Percentiles rank a stretch among this genome's conserved stretches.
These are phyloP conservation scores for Polydrusus cervinus DNA, from an alignment of 2,888 invertebrate species.

Conservation along the genomic window DNA sequence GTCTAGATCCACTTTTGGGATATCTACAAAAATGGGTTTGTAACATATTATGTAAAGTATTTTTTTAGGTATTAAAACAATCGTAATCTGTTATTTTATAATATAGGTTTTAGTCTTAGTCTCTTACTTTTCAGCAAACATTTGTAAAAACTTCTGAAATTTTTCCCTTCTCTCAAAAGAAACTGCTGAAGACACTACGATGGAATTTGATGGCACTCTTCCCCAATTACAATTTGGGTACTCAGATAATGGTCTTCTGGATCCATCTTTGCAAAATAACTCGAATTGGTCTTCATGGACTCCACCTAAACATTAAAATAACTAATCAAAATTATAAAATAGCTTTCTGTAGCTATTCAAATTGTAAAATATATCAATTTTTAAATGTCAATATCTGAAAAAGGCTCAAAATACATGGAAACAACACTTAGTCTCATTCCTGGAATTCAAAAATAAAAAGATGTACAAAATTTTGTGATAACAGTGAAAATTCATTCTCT, in stretches of 20 bases:
- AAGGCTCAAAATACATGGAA: too few relatives aligned
- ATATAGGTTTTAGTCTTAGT: neutral
- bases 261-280: constrained; percentile 87
- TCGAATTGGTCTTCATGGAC: constrained; percentile 83
- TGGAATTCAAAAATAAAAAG: too few relatives aligned
- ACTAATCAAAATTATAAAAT: constrained; percentile 1
- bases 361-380: neutral
- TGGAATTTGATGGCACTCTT: constrained; percentile 85
- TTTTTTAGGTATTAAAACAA: too few relatives aligned
- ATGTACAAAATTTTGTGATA: too few relatives aligned
- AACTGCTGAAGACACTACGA: constrained; percentile 90
- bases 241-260: constrained; percentile 79
- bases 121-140: constrained; percentile 75
- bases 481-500: too few relatives aligned
- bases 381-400: too few relatives aligned
- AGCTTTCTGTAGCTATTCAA: neutral
- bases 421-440: too few relatives aligned
- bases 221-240: constrained; percentile 91
- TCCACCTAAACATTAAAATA: constrained; percentile 72
- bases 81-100: neutral
- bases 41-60: neutral
- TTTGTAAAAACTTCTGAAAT: constrained; percentile 80
- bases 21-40: constrained; percentile 45
- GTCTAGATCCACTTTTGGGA: constrained; percentile 34
- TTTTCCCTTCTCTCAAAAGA: constrained; percentile 73